phyloP scores from a whole-genome alignment of 30 jellyfish, hydroid and myxozoan genomes.

The Chrysaora quinquecirrha region DNA sequence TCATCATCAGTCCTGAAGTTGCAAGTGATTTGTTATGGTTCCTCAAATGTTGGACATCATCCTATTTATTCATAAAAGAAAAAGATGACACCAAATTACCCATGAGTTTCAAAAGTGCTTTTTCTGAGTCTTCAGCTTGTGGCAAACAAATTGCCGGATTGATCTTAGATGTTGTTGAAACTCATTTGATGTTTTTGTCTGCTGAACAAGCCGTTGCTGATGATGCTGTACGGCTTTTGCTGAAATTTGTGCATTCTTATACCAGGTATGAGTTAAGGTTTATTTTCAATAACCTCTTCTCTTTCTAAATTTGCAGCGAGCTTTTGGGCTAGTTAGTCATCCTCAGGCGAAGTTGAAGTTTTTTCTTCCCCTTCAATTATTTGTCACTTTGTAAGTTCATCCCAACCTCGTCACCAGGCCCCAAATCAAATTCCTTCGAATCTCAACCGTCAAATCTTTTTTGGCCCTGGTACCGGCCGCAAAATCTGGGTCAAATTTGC shows the following conservation, averaged over 20 bases:
- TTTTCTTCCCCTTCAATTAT: too few species aligned
- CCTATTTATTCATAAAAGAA: slow-evolving; percentile 58
- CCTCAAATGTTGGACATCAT: slow-evolving; percentile 64
- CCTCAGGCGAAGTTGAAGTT: too few species aligned
- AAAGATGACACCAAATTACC: slow-evolving; percentile 24
- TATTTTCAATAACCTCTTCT: background rate
- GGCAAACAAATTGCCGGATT: slow-evolving; percentile 58
- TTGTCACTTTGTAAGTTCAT: too few species aligned
- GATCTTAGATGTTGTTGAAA: slow-evolving; percentile 60
- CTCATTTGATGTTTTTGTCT: slow-evolving; percentile 57
- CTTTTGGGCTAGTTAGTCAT: too few species aligned
- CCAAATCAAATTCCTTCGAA: too few species aligned
- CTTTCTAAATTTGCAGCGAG: too few species aligned
- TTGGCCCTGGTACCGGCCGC: too few species aligned
- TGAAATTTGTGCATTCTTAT: slow-evolving; percentile 41
- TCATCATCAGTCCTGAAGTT: slow-evolving; percentile 84
- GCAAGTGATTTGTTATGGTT: slow-evolving; percentile 85
- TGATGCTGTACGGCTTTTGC: slow-evolving; percentile 77
- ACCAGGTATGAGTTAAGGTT: slow-evolving; percentile 28
- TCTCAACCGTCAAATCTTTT: too few species aligned
- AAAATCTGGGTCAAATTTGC: too few species aligned
- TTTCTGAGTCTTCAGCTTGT: slow-evolving; percentile 54
- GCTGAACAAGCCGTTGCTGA: slow-evolving; percentile 86
- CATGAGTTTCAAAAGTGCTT: slow-evolving; percentile 49
- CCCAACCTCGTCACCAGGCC: too few species aligned